Conservation (phyloP, 2,797 vertebrate genomes). For the Rhinatrema bivittatum region DNA sequence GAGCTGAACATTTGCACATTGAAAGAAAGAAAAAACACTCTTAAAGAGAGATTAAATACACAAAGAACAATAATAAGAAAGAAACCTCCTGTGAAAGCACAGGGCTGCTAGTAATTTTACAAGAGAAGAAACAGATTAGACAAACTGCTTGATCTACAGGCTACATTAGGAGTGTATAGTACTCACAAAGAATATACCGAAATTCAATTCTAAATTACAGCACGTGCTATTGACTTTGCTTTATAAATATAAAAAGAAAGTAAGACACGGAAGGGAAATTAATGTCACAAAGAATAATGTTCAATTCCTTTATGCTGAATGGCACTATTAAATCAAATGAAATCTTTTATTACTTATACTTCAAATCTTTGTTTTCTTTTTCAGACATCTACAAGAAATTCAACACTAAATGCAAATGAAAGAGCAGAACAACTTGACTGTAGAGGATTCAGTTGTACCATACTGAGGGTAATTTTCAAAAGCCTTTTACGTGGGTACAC, state of each 20-base stretch:
- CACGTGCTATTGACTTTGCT: conserved; percentile 3
- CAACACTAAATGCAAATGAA: no score
- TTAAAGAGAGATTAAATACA: conserved; percentile 29
- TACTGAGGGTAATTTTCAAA: no score
- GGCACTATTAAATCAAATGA: no score
- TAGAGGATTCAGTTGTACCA: no score
- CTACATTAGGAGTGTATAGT: conserved; percentile 5
- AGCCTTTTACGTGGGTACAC: no score
- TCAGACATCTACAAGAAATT: no score
- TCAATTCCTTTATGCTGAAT: no score
- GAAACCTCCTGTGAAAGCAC: conserved; percentile 24
- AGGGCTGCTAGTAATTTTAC: conserved; percentile 18
- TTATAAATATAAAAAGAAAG: background rate
- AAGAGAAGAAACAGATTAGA: conserved; percentile 20
- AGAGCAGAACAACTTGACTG: no score
- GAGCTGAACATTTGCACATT: conserved; percentile 35
- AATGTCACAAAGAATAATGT: no score
- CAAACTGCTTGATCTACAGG: conserved; percentile 13
- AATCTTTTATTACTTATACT: no score
- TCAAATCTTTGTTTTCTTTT: no score
- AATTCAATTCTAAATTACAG: conserved; percentile 29
- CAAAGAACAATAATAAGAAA: conserved; percentile 20
- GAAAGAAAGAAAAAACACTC: background rate
- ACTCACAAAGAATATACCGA: conserved; percentile 18
- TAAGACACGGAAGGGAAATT: background rate